Conservation (phyloP, 2,113 vertebrate genomes). For the Romanogobio albipinnatus region DNA sequence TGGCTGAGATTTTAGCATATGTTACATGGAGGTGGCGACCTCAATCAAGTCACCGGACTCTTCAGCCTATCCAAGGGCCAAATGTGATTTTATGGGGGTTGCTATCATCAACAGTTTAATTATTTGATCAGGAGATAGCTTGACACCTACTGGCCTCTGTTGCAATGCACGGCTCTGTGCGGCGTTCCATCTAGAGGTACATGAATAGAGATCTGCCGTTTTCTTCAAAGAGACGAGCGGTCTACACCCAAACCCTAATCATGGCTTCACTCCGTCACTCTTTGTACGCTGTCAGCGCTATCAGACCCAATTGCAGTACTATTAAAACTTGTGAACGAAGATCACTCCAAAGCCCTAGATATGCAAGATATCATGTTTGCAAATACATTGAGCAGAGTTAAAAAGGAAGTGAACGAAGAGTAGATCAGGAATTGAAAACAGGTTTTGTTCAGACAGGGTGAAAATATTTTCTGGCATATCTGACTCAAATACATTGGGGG, state of each 20-base stretch:
- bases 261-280: not conserved
- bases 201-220: not conserved
- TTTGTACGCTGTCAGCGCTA: not conserved
- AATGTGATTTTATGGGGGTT: conserved; percentile 52
- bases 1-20: conserved; percentile 70
- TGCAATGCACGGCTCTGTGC: not conserved
- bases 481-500: no score
- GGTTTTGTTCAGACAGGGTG: not conserved
- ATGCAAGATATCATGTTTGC: conserved; percentile 15
- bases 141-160: conserved; percentile 38
- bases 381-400: conserved; percentile 8
- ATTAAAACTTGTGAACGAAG: not conserved
- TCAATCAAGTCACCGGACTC: conserved; percentile 73
- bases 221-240: not conserved
- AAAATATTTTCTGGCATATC: not conserved
- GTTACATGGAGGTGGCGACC: conserved; percentile 65
- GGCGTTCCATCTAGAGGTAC: conserved; percentile 4
- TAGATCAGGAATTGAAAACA: not conserved
- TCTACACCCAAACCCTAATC: conserved; percentile 1
- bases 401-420: conserved; percentile 32
- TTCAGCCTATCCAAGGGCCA: conserved; percentile 51
- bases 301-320: not conserved
- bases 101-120: conserved; percentile 63
- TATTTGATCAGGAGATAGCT: conserved; percentile 58
- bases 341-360: not conserved